Base-by-base conservation (phyloP, 2,888 invertebrate genomes). In the Keiferia lycopersicella region DNA sequence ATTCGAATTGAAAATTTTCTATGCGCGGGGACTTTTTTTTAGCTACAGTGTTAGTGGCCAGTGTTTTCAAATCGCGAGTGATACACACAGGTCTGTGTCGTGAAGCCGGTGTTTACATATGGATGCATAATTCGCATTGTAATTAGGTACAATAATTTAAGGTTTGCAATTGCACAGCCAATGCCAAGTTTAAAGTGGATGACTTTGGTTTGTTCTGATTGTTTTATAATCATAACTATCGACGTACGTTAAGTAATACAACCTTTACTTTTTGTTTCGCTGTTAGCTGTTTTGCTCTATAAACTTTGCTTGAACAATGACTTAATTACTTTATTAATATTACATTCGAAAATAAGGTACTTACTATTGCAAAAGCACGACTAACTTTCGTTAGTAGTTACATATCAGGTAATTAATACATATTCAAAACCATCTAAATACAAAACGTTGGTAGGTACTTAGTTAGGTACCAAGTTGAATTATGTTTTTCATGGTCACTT, bases 101-200 rank as follows among this genome's bases (percentile, higher is more conserved):
- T 60, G 60, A 22, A 60, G 63, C 59, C 66, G 67, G 67, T 71
- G 66, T 70, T 70, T 66, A 65, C 57, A 60, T 66, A 59, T 62
- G 66, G 66, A 67, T 68, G 68, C 51, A 76, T n/a, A n/a, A n/a
- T 76, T 78, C 76, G 70, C 69, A 78, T 77, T 60, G 78, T 82
- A 84, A 87, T 82, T 78, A 80, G 73, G 73, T 76, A 70, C 68
- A 74, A 69, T 75, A 80, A 76, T 77, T n/a, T 78, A 76, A 68
- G 73, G 75, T 65, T 74, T 77, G 79, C 75, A 69, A 66, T 38
- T 70, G 78, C 79, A 80, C 80, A 73, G 78, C 82, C 84, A 85
- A 84, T 87, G 85, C 82, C 84, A 83, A 82, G 79, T 81, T 72
- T 75, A 73, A 69, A 65, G 18, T 41, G 41, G 39, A 48, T 58